Conservation (phyloP, 1,140 invertebrate genomes). For the Micrasema minimum region DNA sequence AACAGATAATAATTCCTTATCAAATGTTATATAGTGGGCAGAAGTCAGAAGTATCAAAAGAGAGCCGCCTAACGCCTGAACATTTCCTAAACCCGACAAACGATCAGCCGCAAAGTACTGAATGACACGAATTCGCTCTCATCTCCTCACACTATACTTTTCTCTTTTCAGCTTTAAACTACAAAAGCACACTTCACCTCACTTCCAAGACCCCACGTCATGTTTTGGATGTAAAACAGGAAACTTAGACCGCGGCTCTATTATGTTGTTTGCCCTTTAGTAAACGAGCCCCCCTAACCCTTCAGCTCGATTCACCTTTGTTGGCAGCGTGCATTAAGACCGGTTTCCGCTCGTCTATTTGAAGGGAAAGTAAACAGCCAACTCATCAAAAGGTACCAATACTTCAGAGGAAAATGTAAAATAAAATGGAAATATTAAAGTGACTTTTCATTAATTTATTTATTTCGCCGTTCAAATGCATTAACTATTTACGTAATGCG, state of each 20-base stretch:
- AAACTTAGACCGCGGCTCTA: background rate
- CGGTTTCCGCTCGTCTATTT: background rate
- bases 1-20: too few species aligned
- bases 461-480: too few species aligned
- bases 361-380: too few species aligned
- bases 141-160: background rate
- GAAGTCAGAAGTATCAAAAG: background rate
- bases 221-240: background rate
- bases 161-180: background rate
- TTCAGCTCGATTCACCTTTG: conserved; percentile 10
- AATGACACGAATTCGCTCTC: background rate
- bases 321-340: background rate
- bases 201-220: background rate
- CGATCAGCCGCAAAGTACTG: background rate
- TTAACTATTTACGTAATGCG: too few species aligned
- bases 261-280: background rate
- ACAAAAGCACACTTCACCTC: background rate
- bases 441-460: too few species aligned
- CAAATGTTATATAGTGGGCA: too few species aligned
- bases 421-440: too few species aligned
- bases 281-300: conserved; percentile 6
- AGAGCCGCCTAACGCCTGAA: background rate
- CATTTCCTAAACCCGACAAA: background rate
- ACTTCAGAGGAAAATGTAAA: too few species aligned
- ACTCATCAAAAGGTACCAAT: too few species aligned